These are phyloP conservation scores for Cartodere bifasciata DNA, from an alignment of 2,888 invertebrate genomes.

Conservation along the genomic window DNA sequence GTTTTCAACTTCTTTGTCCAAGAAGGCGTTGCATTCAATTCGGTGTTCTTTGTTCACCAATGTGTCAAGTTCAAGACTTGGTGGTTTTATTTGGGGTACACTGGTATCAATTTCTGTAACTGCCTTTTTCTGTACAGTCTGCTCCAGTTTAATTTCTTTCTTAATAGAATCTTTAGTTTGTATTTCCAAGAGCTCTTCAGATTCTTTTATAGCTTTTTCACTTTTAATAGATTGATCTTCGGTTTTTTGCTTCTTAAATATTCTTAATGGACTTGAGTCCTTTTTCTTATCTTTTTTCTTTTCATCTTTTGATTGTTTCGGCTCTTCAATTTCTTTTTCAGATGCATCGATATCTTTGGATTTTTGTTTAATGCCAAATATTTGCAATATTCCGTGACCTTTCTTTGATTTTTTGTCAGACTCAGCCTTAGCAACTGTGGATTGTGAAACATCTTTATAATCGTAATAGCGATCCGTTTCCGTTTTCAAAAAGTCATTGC, in stretches of 20 bases:
- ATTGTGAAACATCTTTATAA: neutral
- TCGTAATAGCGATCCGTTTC: slow-evolving; percentile 1
- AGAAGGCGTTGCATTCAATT: slow-evolving; percentile 16
- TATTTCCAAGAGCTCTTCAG: slow-evolving; percentile 11
- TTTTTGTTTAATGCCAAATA: neutral
- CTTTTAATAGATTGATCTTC: neutral
- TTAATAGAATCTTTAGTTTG: too few relatives aligned
- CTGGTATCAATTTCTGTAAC: slow-evolving; percentile 17
- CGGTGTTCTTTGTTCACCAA: too few relatives aligned
- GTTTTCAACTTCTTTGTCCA: slow-evolving; percentile 17
- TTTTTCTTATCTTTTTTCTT: neutral
- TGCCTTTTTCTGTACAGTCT: slow-evolving; percentile 14
- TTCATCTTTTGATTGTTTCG: neutral
- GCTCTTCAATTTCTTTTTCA: slow-evolving; percentile 8
- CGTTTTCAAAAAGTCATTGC: slow-evolving; percentile 5
- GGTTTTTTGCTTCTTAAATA: neutral
- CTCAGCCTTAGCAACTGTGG: too few relatives aligned
- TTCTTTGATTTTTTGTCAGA: slow-evolving; percentile 6
- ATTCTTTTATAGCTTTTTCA: neutral
- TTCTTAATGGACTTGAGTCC: too few relatives aligned
- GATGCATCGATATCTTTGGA: slow-evolving; percentile 5
- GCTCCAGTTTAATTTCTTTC: too few relatives aligned
- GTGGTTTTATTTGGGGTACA: too few relatives aligned
- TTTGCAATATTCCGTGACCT: slow-evolving; percentile 2
- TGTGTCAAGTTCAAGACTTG: too few relatives aligned